Conservation (phyloP, 2,797 vertebrate genomes). For the Molothrus aeneus region DNA sequence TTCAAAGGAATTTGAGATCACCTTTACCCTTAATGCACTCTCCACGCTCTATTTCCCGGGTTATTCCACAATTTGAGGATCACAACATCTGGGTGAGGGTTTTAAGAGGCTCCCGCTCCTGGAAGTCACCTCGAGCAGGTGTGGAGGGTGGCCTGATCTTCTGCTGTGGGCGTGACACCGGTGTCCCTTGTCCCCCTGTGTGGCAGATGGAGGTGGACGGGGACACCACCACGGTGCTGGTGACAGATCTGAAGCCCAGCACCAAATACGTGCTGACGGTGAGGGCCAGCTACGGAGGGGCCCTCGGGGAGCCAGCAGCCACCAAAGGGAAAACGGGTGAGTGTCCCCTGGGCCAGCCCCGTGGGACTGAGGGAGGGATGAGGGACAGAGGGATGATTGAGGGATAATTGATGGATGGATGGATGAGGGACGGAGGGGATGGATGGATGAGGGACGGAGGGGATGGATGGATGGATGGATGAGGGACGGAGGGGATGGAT, state of each 20-base stretch:
- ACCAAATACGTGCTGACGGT: constrained; percentile 81
- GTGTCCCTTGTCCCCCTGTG: neutral
- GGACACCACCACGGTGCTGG: constrained; percentile 74
- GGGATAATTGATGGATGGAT: neutral
- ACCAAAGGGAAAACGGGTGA: constrained; percentile 81
- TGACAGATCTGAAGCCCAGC: constrained; percentile 81
- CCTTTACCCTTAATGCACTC: neutral
- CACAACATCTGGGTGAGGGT: rapidly evolving
- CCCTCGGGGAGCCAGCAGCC: constrained; percentile 76
- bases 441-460: no score
- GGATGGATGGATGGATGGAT: neutral
- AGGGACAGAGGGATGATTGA: no score
- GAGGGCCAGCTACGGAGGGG: constrained; percentile 80
- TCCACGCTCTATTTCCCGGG: neutral
- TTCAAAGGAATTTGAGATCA: no score
- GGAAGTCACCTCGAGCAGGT: neutral
- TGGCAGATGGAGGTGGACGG: constrained; percentile 82
- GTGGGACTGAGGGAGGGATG: neutral
- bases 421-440: neutral
- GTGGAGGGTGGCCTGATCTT: neutral
- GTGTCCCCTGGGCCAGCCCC: constrained; percentile 3
- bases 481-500: no score
- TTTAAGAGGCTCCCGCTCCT: neutral
- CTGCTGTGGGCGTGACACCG: neutral
- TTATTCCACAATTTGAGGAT: neutral